A percentile compares a stretch with the other conserved stretches of the same genome.
These are phyloP conservation scores for Mastacembelus armatus DNA, from an alignment of 2,797 vertebrate species.

Conservation along the genomic window DNA sequence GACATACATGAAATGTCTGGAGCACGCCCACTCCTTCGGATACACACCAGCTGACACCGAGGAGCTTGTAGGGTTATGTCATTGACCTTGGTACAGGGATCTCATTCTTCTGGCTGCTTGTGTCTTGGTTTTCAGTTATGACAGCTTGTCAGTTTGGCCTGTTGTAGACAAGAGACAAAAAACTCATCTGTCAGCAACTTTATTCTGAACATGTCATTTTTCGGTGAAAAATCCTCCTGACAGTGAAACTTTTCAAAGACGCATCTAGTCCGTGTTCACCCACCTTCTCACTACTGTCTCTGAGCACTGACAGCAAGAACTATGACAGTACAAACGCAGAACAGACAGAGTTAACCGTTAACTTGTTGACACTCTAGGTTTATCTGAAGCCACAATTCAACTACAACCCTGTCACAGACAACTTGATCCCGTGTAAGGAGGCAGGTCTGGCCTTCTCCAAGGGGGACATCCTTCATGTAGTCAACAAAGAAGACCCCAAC, in stretches of 20 bases:
- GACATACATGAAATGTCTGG: slow-evolving; percentile 68
- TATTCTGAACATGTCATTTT: neutral
- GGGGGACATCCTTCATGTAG: slow-evolving; percentile 96
- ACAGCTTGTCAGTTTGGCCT: neutral
- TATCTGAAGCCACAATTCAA: slow-evolving; percentile 97
- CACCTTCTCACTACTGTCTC: neutral
- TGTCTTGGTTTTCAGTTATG: neutral
- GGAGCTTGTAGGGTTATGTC: slow-evolving; percentile 51
- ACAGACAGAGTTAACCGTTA: no score
- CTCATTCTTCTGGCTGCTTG: slow-evolving; percentile 32
- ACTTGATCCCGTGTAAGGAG: slow-evolving; percentile 97
- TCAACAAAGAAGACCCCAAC: slow-evolving; percentile 97
- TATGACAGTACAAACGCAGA: neutral
- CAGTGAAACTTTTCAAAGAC: neutral
- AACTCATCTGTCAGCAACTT: neutral
- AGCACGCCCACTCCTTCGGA: slow-evolving; percentile 22
- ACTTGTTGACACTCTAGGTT: slow-evolving; percentile 80
- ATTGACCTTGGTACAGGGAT: slow-evolving; percentile 45
- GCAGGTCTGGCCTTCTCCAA: slow-evolving; percentile 95
- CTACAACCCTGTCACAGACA: slow-evolving; percentile 96
- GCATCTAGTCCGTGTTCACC: neutral
- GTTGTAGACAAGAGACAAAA: neutral
- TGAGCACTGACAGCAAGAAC: neutral
- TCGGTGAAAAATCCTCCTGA: neutral
- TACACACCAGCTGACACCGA: slow-evolving; percentile 63